These are phyloP conservation scores for Hippopotamyrus pictus DNA, from an alignment of 2,797 vertebrate genomes.

Conservation along the genomic window DNA sequence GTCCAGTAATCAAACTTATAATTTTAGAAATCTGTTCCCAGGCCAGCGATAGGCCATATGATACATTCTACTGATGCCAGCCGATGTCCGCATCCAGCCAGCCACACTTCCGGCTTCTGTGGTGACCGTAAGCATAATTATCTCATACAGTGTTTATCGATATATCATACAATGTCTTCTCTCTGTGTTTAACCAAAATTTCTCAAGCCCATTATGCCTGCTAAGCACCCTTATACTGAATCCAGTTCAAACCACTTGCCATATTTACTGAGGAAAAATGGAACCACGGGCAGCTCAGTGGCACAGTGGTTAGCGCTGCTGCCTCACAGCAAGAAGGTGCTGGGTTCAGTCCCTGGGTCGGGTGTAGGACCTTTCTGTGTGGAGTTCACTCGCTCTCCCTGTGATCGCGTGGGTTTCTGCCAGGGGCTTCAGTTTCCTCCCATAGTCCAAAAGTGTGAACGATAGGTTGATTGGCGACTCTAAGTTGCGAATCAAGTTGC, in stretches of 20 bases:
- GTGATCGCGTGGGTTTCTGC: background rate
- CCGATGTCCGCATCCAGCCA: background rate
- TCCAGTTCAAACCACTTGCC: background rate
- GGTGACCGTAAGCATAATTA: background rate
- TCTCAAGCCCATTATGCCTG: background rate
- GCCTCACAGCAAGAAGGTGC: background rate
- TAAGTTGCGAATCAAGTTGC: background rate
- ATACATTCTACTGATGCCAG: background rate
- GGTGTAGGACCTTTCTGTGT: background rate
- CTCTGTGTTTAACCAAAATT: background rate
- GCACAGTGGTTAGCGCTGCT: background rate
- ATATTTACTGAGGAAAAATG: background rate
- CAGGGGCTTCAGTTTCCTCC: background rate
- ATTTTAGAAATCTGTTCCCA: background rate
- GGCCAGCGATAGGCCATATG: background rate
- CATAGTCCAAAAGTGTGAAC: background rate
- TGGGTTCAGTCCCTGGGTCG: background rate
- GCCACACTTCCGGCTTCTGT: background rate
- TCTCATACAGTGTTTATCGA: background rate
- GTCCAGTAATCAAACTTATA: background rate
- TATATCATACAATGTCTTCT: background rate
- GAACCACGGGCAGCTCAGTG: background rate
- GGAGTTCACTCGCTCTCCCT: background rate
- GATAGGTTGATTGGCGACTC: background rate
- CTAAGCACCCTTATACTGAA: background rate